These are phyloP conservation scores for Trissoscelio sp. DNA, from an alignment of 2,888 invertebrate species.

Conservation along the genomic window DNA sequence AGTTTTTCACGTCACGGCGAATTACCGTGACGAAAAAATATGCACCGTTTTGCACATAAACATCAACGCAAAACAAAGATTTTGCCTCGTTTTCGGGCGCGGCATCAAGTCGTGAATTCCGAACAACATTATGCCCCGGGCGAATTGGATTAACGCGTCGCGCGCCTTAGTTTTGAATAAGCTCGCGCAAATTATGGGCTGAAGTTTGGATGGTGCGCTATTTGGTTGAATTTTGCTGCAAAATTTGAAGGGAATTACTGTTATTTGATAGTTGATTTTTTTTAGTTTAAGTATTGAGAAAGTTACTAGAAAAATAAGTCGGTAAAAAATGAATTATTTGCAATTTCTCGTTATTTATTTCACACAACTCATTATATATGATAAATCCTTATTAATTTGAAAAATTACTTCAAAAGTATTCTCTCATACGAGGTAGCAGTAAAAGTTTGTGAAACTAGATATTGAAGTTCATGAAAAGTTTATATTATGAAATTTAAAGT, in stretches of 20 bases:
- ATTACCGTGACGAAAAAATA: slow-evolving; percentile 10
- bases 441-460: no score
- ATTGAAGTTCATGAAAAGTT: no score
- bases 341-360: no score
- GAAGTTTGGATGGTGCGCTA: slow-evolving; percentile 54
- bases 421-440: no score
- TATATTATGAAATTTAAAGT: background rate
- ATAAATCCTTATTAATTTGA: no score
- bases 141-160: slow-evolving; percentile 54
- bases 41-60: slow-evolving; percentile 19
- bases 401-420: no score
- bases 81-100: slow-evolving; percentile 19
- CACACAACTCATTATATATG: no score
- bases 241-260: slow-evolving; percentile 32
- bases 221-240: no score
- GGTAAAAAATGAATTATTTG: no score
- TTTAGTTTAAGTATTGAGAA: no score
- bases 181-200: slow-evolving; percentile 47
- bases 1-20: background rate
- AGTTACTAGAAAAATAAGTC: no score
- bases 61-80: slow-evolving; percentile 34
- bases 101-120: slow-evolving; percentile 41
- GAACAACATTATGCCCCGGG: slow-evolving; percentile 42
- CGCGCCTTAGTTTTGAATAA: slow-evolving; percentile 53
- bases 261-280: no score